Evolutionary conservation across 1,140 invertebrate species (phyloP), one percentile per base, ranked within the genome.

Genomic region (Gonioctena quinquepunctata): DNA sequence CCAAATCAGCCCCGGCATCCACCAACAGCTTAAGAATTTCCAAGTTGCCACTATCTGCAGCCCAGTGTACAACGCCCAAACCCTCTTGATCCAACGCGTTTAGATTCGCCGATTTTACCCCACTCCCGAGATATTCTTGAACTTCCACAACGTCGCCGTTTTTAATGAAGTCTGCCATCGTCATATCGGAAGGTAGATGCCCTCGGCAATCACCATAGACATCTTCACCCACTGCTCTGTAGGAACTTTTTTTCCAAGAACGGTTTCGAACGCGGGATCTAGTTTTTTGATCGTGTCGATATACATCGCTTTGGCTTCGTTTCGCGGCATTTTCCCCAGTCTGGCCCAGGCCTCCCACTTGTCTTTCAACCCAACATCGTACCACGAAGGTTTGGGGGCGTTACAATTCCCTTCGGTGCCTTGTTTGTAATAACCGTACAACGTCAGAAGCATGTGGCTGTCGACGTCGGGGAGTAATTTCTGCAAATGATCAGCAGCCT

Each of bases 281-380:
- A 91, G 70, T 69, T 89, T 86, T 11, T 85, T 82, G 0, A 97
- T 83, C 54, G 89, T 84, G n/a, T 87, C 79, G 26, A 96, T 85
- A 80, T 98, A 98, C 64, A 88, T 87, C 54, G 84, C 78, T 87
- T 94, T 96, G 0, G 94, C 93, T 65, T 87, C 85, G 42, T 88
- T 83, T 74, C 85, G 83, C 2, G 86, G 83, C 88, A 95, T 90
- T 33, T 92, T 84, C 16, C 88, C 90, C 5, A 96, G 84, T 56
- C 85, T 85, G 64, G 90, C 91, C 96, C 96, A 98, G 0, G 94
- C 92, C 52, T 93, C 91, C 95, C 95, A 98, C 84, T 98, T 98
- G 52, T 90, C 88, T 72, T 93, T 92, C 0, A 90, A 94, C 80
- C 90, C 89, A 27, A 92, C 86, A 79, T 96, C 92, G 75, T 94